phyloP scores from a whole-genome alignment of 2,888 invertebrate species.

The Hypomecis atomaria region DNA sequence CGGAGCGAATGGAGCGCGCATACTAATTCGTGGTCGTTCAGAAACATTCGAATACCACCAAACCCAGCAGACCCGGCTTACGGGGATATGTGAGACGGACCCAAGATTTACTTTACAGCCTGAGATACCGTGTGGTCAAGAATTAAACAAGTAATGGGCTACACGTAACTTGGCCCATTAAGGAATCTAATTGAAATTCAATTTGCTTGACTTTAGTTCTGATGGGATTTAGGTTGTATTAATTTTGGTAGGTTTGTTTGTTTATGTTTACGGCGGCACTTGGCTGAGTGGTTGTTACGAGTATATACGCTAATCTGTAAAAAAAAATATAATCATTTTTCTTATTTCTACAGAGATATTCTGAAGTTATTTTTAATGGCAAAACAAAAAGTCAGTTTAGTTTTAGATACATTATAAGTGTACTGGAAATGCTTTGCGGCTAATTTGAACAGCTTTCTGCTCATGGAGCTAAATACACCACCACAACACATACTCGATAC shows the following conservation, averaged over 20 bases:
- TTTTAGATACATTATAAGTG: no score
- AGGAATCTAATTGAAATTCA: conserved; percentile 62
- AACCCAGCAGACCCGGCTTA: conserved; percentile 78
- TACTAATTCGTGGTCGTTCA: conserved; percentile 81
- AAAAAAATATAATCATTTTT: no score
- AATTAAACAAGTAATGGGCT: conserved; percentile 79
- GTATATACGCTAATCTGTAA: no score
- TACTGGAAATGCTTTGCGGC: no score
- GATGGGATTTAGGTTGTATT: conserved; percentile 47
- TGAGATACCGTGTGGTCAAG: conserved; percentile 76
- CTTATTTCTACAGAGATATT: no score
- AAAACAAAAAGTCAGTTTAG: no score
- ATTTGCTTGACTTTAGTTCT: conserved; percentile 50
- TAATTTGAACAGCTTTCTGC: no score
- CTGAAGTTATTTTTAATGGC: no score
- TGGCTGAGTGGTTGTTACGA: background rate
- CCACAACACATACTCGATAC: no score
- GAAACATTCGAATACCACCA: conserved; percentile 77
- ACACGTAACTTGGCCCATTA: conserved; percentile 63
- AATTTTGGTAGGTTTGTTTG: conserved; percentile 38
- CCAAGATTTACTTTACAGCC: conserved; percentile 81
- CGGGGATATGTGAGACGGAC: conserved; percentile 80
- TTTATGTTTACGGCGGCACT: background rate
- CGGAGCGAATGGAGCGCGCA: conserved; percentile 76
- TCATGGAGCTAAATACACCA: no score